A percentile compares a stretch with the other conserved stretches of the same genome.
phyloP scores from a whole-genome alignment of 2,888 invertebrate species.

The Eilema caniola region DNA sequence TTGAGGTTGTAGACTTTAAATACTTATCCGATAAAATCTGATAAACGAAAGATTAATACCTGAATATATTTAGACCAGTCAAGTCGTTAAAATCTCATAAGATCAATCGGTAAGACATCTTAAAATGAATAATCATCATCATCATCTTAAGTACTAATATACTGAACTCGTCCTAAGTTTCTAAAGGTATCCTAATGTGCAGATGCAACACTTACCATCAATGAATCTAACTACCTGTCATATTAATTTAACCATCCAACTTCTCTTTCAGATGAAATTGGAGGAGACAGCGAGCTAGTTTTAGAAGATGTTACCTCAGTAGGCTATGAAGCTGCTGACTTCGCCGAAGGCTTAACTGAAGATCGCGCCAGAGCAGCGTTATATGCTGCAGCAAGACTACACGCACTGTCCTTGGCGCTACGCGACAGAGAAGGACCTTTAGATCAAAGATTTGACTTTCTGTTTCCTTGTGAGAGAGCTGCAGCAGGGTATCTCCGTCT shows the following conservation, averaged over 20 bases:
- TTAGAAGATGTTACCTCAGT: constrained; percentile 90
- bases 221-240: no score
- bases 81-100: no score
- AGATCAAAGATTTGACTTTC: constrained; percentile 86
- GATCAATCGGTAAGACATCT: no score
- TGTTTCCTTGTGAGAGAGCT: constrained; percentile 92
- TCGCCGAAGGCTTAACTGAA: constrained; percentile 89
- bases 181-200: no score
- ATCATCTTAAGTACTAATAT: no score
- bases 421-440: constrained; percentile 81
- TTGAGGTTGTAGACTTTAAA: background rate
- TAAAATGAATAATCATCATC: no score
- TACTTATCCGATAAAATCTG: background rate
- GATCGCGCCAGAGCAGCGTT: constrained; percentile 90
- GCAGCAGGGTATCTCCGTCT: constrained; percentile 93
- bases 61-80: no score
- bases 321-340: constrained; percentile 89
- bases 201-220: no score
- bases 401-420: constrained; percentile 89
- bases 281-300: constrained; percentile 89
- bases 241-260: constrained; percentile 5
- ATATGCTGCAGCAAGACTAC: constrained; percentile 90
- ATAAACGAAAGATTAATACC: background rate
- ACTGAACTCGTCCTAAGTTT: no score
- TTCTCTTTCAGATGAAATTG: constrained; percentile 76